Evolutionary conservation across 1,140 invertebrate genomes (phyloP), one percentile per base, ranked within the genome.

Genomic region (Scaptomyza montana): DNA sequence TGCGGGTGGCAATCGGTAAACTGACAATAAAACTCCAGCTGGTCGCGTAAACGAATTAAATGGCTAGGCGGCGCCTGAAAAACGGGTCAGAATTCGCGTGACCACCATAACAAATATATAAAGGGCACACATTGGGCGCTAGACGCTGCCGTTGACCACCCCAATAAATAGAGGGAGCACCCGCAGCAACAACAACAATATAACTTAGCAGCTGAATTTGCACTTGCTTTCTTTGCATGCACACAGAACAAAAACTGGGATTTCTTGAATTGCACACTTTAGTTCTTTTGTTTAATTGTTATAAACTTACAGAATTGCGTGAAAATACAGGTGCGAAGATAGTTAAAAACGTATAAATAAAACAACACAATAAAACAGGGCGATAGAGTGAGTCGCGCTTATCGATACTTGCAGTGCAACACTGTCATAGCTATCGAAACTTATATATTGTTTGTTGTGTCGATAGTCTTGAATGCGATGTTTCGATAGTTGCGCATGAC

Each of bases 291-390:
- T 51, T 89, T 74, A 89, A 89, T 82, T 65, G 30, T 66, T 43
- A 12, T 12, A 61, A 71, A 89, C 84, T 89, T 89, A 89, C 84
- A 74, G 67, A 77, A 89, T 80, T 73, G 45, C 45, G 68, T 74
- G 46, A 53, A 76, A 66, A 74, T 65, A 56, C 73, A 50, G 66
- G 72, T 62, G 65, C 39, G 50, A 82, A 84, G 50, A 80, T 76
- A 72, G 64, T 70, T 80, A 72, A 87, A 89, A 89, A 66, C 53
- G 79, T 66, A 74, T 76, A 86, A 86, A 81, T 78, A 86, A 86
- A 86, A 86, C 62, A 78, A 86, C 78, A 87, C 82, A 80, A 75
- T 75, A 75, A 65, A 80, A 85, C 67, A 70, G 68, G 55, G 64
- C 65, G 76, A 63, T 77, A 64, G 73, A 67, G 55, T 70, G 41